phyloP scores from a whole-genome alignment of 2,797 vertebrate genomes.

The Poeciliopsis presidionis region DNA sequence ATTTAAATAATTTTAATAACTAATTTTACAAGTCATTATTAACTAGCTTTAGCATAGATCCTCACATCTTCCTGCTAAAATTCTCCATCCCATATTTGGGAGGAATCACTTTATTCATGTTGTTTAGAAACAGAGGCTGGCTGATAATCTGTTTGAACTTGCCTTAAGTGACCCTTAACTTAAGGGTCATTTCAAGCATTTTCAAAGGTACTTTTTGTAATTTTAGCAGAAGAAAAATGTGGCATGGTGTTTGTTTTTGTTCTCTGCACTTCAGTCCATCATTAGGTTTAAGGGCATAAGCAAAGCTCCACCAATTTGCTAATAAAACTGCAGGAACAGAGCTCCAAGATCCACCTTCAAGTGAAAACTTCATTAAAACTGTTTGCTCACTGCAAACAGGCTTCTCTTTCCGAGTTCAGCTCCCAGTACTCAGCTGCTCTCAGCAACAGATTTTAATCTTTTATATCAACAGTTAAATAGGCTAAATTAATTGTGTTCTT shows the following conservation, averaged over 20 bases:
- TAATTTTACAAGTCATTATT: conserved; percentile 1
- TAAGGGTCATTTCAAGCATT: conserved; percentile 1
- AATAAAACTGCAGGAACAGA: not conserved
- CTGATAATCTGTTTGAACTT: conserved; percentile 11
- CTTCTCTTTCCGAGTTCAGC: not conserved
- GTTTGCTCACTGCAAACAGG: not conserved
- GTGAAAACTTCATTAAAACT: conserved; percentile 1
- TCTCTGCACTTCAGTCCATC: conserved; percentile 4
- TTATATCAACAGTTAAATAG: not conserved
- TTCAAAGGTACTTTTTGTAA: not conserved
- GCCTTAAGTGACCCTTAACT: not conserved
- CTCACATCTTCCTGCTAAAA: not conserved
- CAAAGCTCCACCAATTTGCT: conserved; percentile 5
- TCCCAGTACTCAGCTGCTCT: not conserved
- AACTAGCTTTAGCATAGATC: conserved; percentile 23
- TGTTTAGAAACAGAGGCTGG: conserved; percentile 38
- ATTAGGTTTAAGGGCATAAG: conserved; percentile 7
- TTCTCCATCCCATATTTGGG: not conserved
- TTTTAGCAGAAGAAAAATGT: conserved; percentile 8
- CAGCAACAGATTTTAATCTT: not conserved
- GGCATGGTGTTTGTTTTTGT: not conserved
- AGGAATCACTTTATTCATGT: conserved; percentile 20
- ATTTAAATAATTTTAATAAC: not conserved
- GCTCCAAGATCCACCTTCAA: conserved; percentile 7
- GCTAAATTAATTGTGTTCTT: not conserved